Evolutionary conservation across 2,888 invertebrate species (phyloP), one percentile per base, ranked within the genome.

Genomic region (Dynastes tityus): DNA sequence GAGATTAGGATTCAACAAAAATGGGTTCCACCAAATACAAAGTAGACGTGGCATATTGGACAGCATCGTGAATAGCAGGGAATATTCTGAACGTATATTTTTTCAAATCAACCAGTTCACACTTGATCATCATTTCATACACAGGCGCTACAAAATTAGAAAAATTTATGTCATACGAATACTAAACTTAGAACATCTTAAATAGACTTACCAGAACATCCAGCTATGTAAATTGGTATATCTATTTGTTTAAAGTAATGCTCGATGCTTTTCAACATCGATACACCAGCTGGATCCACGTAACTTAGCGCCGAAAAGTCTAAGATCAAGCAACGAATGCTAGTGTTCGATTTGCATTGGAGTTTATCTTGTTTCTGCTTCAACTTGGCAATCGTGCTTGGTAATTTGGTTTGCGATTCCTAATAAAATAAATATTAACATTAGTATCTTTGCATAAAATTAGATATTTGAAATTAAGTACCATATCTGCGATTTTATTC

Each of bases 21-120:
- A 61, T 40, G 16, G 61, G 58, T n/a, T 74, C 73, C 9, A 22
- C 45, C 1, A 74, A 27, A 45, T 63, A 61, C 11, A 74, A 4
- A 29, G 65, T 80, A 51, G 80, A 76, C 8, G 77, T 77, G 0
- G 88, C 96, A 95, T 83, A 85, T 79, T 87, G 84, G 1, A 93
- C 92, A 40, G 93, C 93, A 87, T 94, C 93, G 82, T 93, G 92
- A 22, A 93, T 87, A 0, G 92, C 92, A 3, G 92, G 91, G 83
- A 93, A 93, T 40, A 91, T 89, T 80, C 89, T 87, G 79, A 91
- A 89, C 49, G 87, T 85, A 1, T 90, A 87, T 64, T 90, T 89
- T 68, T 91, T 91, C 0, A 91, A 90, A 55, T 92, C 90, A 49
- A 91, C 84, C 0, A 90, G 85, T 82, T 91, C 91, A 88, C 91